Evolutionary conservation across 2,888 invertebrate species (phyloP).

Genomic region (Tanaodytes sp.): DNA sequence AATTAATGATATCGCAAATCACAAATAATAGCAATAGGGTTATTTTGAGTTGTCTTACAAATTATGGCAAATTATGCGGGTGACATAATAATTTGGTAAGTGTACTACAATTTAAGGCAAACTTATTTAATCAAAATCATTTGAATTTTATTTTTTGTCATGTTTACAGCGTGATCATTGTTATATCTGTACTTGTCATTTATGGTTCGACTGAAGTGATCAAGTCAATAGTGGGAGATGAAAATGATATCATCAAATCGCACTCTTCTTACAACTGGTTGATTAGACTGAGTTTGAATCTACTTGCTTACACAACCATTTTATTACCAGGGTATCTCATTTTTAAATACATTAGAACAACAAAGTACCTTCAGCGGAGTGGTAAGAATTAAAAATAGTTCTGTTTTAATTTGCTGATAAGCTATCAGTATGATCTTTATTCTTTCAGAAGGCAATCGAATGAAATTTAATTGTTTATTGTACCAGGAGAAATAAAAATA

Average conservation of each 20-base stretch:
- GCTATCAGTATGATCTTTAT: constrained; percentile 1
- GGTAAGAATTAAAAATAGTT: too few species aligned
- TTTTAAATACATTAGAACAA: constrained; percentile 85
- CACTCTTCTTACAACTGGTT: constrained; percentile 80
- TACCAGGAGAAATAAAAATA: too few species aligned
- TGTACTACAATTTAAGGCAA: too few species aligned
- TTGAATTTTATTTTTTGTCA: too few species aligned
- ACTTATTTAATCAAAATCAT: too few species aligned
- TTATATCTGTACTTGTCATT: constrained; percentile 73
- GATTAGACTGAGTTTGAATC: constrained; percentile 83
- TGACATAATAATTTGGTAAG: constrained; percentile 71
- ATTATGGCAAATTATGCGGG: constrained; percentile 69
- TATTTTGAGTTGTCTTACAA: constrained; percentile 41
- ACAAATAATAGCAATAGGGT: constrained; percentile 33
- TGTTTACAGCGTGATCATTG: constrained; percentile 72
- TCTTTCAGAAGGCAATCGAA: too few species aligned
- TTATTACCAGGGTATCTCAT: constrained; percentile 88
- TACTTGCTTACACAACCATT: constrained; percentile 91
- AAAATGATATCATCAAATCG: constrained; percentile 61
- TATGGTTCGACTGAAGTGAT: constrained; percentile 73
- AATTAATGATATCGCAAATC: constrained; percentile 35
- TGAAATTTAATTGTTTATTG: too few species aligned
- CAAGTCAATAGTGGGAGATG: constrained; percentile 64
- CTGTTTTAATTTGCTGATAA: constrained; percentile 59
- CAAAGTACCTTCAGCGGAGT: constrained; percentile 85